Evolutionary conservation across 2,888 invertebrate genomes (phyloP).

Genomic region (Ferdinandea cuprea): DNA sequence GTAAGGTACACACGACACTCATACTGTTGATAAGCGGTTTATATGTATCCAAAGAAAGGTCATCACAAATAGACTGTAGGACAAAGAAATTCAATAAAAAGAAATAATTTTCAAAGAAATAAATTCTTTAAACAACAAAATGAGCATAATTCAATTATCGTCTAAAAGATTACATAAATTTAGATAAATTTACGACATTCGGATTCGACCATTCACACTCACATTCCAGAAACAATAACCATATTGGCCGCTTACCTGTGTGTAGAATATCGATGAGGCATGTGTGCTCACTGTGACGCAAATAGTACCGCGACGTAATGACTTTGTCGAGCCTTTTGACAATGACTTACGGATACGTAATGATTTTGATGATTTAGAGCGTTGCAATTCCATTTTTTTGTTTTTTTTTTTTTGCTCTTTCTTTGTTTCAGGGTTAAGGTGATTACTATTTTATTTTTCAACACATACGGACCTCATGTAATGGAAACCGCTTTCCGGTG

Average conservation of each 20-base stretch:
- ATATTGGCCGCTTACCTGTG: conserved; percentile 75
- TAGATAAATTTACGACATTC: conserved; percentile 26
- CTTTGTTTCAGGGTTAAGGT: conserved; percentile 49
- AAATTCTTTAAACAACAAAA: conserved; percentile 1
- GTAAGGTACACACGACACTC: conserved; percentile 19
- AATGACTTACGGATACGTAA: conserved; percentile 78
- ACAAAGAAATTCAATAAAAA: conserved; percentile 11
- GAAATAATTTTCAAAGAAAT: neutral
- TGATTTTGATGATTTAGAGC: conserved; percentile 78
- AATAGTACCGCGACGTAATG: conserved; percentile 77
- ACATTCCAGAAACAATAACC: conserved; percentile 1
- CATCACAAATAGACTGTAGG: neutral
- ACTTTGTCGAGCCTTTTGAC: conserved; percentile 78
- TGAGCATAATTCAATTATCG: conserved; percentile 56
- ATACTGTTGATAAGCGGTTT: conserved; percentile 54
- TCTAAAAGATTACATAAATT: conserved; percentile 62
- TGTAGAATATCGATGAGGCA: conserved; percentile 78
- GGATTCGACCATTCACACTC: conserved; percentile 1
- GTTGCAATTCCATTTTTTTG: conserved; percentile 77
- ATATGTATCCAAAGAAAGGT: conserved; percentile 43
- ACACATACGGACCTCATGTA: conserved; percentile 43
- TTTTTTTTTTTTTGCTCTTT: conserved; percentile 18
- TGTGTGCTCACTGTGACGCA: conserved; percentile 78
- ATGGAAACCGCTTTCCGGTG: conserved; percentile 9
- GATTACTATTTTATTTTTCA: conserved; percentile 28